Percentiles rank a stretch among this genome's conserved stretches.
Conservation (phyloP, 2,888 invertebrate genomes). For the Pasiphila rectangulata region DNA sequence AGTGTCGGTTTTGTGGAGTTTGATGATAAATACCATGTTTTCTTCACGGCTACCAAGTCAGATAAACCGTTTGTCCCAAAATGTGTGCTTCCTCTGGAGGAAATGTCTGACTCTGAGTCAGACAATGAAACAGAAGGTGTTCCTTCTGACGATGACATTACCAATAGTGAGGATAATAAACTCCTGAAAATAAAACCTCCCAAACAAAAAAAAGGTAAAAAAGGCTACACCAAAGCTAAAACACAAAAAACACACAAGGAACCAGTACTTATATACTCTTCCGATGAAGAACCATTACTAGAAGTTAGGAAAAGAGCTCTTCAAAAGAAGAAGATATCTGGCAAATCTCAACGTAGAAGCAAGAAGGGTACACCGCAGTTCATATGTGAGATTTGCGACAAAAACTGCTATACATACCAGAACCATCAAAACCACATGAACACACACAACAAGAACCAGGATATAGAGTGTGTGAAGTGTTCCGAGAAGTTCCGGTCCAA, state of each 20-base stretch:
- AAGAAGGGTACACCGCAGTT: constrained; percentile 34
- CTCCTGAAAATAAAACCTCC: constrained; percentile 33
- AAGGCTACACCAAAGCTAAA: not conserved
- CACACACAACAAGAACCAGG: constrained; percentile 49
- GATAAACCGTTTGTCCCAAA: constrained; percentile 46
- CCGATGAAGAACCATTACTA: constrained; percentile 53
- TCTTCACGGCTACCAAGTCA: constrained; percentile 58
- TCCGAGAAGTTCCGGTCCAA: constrained; percentile 46
- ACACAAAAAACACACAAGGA: constrained; percentile 11
- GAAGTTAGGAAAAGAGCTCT: constrained; percentile 32
- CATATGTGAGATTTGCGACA: constrained; percentile 56
- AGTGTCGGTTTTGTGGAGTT: constrained; percentile 64
- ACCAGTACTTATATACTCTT: constrained; percentile 35
- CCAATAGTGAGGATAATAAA: constrained; percentile 5
- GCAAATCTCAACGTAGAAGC: not conserved
- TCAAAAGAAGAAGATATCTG: not conserved
- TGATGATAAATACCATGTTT: constrained; percentile 63
- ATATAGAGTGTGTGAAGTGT: constrained; percentile 62
- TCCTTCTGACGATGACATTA: constrained; percentile 1
- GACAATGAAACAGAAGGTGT: not conserved
- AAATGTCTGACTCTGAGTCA: constrained; percentile 15
- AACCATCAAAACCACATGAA: constrained; percentile 64
- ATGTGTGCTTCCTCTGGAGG: constrained; percentile 29
- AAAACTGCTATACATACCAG: constrained; percentile 65
- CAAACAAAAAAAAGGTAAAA: constrained; percentile 13